These are phyloP conservation scores for Lasioglossum figueresi DNA, from an alignment of 2,888 invertebrate genomes.

Conservation along the genomic window DNA sequence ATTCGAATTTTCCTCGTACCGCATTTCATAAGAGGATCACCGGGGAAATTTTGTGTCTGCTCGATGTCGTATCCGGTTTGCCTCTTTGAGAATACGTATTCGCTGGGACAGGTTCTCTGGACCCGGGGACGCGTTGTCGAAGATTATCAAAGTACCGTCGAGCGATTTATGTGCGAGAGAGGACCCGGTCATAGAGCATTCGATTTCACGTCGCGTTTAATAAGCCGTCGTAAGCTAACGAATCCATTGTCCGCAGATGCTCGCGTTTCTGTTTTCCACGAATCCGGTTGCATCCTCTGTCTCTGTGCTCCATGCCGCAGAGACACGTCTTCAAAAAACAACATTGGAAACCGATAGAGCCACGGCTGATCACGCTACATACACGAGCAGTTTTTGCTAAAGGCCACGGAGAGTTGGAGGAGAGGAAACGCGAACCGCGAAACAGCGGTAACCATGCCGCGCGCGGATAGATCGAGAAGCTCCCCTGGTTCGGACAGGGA, in stretches of 20 bases:
- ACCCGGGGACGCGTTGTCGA: constrained; percentile 23
- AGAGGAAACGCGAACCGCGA: constrained; percentile 7
- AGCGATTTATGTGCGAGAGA: constrained; percentile 70
- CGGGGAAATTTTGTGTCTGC: constrained; percentile 3
- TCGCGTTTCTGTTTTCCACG: constrained; percentile 56
- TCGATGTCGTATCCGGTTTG: constrained; percentile 21
- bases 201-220: constrained; percentile 70
- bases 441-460: constrained; percentile 22
- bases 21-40: constrained; percentile 22
- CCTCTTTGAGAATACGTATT: background rate
- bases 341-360: constrained; percentile 53
- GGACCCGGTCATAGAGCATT: constrained; percentile 63
- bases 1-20: constrained; percentile 20
- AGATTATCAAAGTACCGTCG: constrained; percentile 41
- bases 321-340: background rate
- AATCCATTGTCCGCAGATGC: constrained; percentile 72
- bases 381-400: constrained; percentile 24
- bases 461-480: constrained; percentile 31
- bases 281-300: constrained; percentile 28
- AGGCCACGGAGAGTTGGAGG: background rate
- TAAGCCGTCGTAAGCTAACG: constrained; percentile 72
- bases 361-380: constrained; percentile 24
- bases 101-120: background rate
- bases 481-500: background rate
- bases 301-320: background rate